Evolutionary conservation across 2,797 vertebrate genomes (phyloP).

Genomic region (Schizothorax lantsangensis): DNA sequence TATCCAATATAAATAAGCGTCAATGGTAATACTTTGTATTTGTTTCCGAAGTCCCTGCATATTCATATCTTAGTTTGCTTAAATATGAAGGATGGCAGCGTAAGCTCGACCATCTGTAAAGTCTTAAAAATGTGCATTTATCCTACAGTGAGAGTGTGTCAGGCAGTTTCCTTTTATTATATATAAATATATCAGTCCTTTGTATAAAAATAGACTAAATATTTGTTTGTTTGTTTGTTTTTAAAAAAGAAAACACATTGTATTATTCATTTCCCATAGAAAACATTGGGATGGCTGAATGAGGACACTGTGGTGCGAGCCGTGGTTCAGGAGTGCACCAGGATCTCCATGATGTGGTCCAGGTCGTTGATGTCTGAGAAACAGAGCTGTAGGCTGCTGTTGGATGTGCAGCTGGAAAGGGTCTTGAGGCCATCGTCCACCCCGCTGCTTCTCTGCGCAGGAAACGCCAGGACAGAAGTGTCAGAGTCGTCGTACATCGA

Average conservation of each 20-base stretch:
- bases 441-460: conserved; percentile 42
- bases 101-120: conserved; percentile 23
- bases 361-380: conserved; percentile 81
- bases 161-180: conserved; percentile 48
- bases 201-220: conserved; percentile 67
- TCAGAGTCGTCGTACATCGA: conserved; percentile 84
- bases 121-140: conserved; percentile 54
- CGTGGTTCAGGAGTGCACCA: conserved; percentile 78
- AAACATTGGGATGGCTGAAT: conserved; percentile 39
- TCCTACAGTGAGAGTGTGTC: conserved; percentile 62
- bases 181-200: conserved; percentile 65
- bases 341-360: conserved; percentile 86
- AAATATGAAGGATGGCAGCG: conserved; percentile 44
- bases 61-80: conserved; percentile 43
- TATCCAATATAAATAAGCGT: conserved; percentile 52
- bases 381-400: conserved; percentile 77
- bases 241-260: conserved; percentile 16
- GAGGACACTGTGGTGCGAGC: not conserved
- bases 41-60: conserved; percentile 52
- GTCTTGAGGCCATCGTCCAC: conserved; percentile 70
- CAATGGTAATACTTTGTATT: conserved; percentile 51
- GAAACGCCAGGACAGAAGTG: conserved; percentile 73
- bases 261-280: conserved; percentile 31
- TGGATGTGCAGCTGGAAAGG: conserved; percentile 75
- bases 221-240: not conserved